phyloP scores from a whole-genome alignment of 2,797 vertebrate genomes.

The Anguilla obscura region DNA sequence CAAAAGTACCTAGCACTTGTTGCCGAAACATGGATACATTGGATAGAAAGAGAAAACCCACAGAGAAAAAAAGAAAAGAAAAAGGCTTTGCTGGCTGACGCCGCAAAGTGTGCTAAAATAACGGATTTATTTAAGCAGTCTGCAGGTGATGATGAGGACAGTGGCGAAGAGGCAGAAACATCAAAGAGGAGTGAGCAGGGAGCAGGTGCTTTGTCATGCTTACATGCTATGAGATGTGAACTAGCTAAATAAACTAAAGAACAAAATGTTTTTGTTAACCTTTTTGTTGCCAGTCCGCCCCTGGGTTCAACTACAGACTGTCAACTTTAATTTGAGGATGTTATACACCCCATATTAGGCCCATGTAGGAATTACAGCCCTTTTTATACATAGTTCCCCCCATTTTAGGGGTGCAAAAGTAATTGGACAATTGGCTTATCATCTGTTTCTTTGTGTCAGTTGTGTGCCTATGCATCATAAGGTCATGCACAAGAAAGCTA shows the following conservation, averaged over 20 bases:
- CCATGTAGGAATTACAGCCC: too few species aligned
- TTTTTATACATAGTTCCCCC: too few species aligned
- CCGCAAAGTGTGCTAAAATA: slow-evolving; percentile 17
- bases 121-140: slow-evolving; percentile 27
- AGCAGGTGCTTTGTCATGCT: slow-evolving; percentile 37
- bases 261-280: slow-evolving; percentile 19
- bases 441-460: too few species aligned
- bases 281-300: too few species aligned
- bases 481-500: too few species aligned
- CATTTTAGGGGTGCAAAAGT: too few species aligned
- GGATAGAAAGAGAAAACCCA: background rate
- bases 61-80: slow-evolving; percentile 19
- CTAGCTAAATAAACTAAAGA: slow-evolving; percentile 24
- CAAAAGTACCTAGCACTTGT: background rate
- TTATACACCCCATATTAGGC: too few species aligned
- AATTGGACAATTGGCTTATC: too few species aligned
- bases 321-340: too few species aligned
- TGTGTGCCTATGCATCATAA: too few species aligned
- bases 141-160: slow-evolving; percentile 28
- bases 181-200: slow-evolving; percentile 31
- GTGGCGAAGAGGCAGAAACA: slow-evolving; percentile 36
- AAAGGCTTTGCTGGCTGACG: slow-evolving; percentile 20
- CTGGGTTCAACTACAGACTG: too few species aligned
- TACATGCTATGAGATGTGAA: slow-evolving; percentile 33
- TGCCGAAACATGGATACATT: slow-evolving; percentile 2